phyloP scores from a whole-genome alignment of 2,888 invertebrate species.

The Trichopoda pennipes region DNA sequence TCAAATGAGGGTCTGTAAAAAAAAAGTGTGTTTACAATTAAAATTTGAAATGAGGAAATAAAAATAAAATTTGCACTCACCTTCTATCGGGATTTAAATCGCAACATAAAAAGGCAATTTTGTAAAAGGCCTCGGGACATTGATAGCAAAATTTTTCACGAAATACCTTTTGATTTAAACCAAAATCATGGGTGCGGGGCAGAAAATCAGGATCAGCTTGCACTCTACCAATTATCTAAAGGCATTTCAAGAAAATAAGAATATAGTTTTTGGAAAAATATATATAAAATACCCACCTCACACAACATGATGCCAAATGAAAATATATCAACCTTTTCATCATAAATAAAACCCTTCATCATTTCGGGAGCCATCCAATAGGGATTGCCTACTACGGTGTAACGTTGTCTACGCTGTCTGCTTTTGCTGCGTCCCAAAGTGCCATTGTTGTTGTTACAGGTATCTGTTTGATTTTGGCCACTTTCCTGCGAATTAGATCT shows the following conservation, averaged over 20 bases:
- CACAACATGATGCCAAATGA: slow-evolving; percentile 97
- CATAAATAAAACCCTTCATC: slow-evolving; percentile 98
- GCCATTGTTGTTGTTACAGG: slow-evolving; percentile 75
- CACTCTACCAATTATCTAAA: slow-evolving; percentile 94
- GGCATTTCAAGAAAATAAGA: neutral
- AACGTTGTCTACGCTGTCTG: slow-evolving; percentile 90
- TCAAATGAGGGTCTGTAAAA: slow-evolving; percentile 91
- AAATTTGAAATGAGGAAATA: neutral
- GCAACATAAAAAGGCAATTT: slow-evolving; percentile 94
- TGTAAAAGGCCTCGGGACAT: slow-evolving; percentile 93
- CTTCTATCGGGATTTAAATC: slow-evolving; percentile 94
- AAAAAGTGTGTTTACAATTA: neutral
- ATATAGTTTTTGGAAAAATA: neutral
- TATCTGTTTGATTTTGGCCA: slow-evolving; percentile 20
- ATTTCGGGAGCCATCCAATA: slow-evolving; percentile 99
- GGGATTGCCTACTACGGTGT: slow-evolving; percentile 97
- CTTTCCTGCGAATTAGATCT: slow-evolving; percentile 73
- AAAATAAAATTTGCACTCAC: slow-evolving; percentile 79
- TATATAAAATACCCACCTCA: slow-evolving; percentile 83
- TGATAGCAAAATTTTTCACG: slow-evolving; percentile 90
- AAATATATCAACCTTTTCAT: slow-evolving; percentile 97
- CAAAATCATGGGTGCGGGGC: slow-evolving; percentile 95
- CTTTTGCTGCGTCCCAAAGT: slow-evolving; percentile 83
- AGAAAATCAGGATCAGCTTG: slow-evolving; percentile 97
- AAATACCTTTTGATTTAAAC: slow-evolving; percentile 92